Base-by-base conservation (phyloP, 1,140 invertebrate genomes). In the Pogonomyrmex californicus region DNA sequence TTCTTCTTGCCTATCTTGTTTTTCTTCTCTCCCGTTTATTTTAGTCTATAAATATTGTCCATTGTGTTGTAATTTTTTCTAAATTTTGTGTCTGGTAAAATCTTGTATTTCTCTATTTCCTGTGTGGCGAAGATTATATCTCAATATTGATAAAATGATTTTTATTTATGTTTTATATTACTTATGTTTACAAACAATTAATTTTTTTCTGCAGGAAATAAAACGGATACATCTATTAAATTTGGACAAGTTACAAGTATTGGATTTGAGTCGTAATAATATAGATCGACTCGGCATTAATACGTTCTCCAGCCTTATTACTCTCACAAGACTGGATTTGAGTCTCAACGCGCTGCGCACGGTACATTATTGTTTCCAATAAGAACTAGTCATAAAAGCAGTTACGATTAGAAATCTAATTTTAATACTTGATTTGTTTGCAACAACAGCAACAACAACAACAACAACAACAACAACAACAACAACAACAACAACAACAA, bases 331-430 rank as follows among this genome's bases (percentile, higher is more conserved):
- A 88, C 95, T 99, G 70, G 98, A 98, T 93, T 95, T 99, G 6
- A 98, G 98, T 87, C 96, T 98, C 1, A 99, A 99, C 93, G 97
- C 97, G 30, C 94, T 99, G 36, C 96, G 98, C 92, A 98, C 98
- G 86, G 98, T 98, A 96, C 96, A 96, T 95, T 90, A 3, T 23
- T 14, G 23, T 9, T 30, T 5, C 9, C 10, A 86, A 81, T 82
- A 10, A 58, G 82, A 79, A 44, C 76, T 79, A 54, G 12, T 68
- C 14, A 68, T 3, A 4, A 4, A 44, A 49, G 30, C n/a, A 5
- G 2, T 51, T 33, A 17, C 38, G 7, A 60, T 30, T 77, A 23
- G 7, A 66, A 63, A 49, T 36, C 17, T 36, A 38, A 54, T 36
- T 68, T 68, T 47, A 68, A 23, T 23, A 23, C 23, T 23, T 23